A percentile compares a stretch with the other conserved stretches of the same genome.
Evolutionary conservation across 2,113 vertebrate genomes (phyloP).

Genomic region (Hystrix brachyura): DNA sequence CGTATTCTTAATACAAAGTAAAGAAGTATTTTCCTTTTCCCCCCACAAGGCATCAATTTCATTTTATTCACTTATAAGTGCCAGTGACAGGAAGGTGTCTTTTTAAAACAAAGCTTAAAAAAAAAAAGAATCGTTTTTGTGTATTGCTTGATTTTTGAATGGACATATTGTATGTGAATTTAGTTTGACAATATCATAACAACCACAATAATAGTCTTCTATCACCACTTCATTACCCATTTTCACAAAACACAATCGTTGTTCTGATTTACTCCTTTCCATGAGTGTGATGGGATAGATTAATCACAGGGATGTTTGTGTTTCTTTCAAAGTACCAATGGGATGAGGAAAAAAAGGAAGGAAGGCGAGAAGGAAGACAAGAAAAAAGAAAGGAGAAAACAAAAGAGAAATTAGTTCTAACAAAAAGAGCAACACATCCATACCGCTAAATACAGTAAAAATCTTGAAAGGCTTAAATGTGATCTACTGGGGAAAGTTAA

Average conservation of each 20-base stretch:
- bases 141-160: conserved; percentile 75
- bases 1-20: conserved; percentile 87
- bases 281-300: not conserved
- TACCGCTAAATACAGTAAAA: not conserved
- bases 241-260: conserved; percentile 2
- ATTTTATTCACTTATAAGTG: conserved; percentile 86
- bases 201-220: conserved; percentile 63
- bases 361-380: not conserved
- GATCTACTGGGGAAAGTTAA: not conserved
- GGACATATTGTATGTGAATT: conserved; percentile 77
- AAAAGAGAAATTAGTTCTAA: not conserved
- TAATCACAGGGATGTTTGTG: not conserved
- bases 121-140: conserved; percentile 80
- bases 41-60: conserved; percentile 86
- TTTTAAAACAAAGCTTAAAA: conserved; percentile 85
- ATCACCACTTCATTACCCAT: conserved; percentile 51
- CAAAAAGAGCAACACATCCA: not conserved
- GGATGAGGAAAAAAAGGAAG: not conserved
- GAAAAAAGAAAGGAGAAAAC: not conserved
- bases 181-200: conserved; percentile 77
- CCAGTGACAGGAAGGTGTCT: conserved; percentile 88
- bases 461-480: not conserved
- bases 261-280: conserved; percentile 45
- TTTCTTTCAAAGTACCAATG: conserved; percentile 11
- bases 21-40: conserved; percentile 86